These are phyloP conservation scores for Sminthopsis crassicaudata DNA, from an alignment of 2,113 vertebrate species.

Conservation along the genomic window DNA sequence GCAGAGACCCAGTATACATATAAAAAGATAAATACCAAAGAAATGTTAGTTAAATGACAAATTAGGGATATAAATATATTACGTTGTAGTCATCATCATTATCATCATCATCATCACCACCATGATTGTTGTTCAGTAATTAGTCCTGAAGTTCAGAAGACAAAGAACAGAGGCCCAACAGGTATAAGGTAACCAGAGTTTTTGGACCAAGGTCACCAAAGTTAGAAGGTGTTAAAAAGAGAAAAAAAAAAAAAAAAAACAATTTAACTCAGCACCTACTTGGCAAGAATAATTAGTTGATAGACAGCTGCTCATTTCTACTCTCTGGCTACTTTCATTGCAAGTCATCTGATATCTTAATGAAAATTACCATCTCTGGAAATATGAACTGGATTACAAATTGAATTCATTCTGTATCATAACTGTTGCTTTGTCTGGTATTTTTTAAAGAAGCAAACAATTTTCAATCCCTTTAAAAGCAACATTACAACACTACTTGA, in stretches of 20 bases:
- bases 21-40: not conserved
- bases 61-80: not conserved
- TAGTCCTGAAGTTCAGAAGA: not conserved
- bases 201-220: not conserved
- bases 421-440: not conserved
- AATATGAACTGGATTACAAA: not conserved
- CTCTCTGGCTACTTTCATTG: not conserved
- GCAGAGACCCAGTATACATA: not conserved
- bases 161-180: not conserved
- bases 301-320: not conserved
- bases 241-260: not conserved
- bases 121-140: not conserved
- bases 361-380: not conserved
- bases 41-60: not conserved
- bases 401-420: not conserved
- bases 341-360: not conserved
- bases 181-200: not conserved
- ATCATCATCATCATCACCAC: not conserved
- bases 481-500: not conserved
- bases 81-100: not conserved
- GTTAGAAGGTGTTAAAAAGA: not conserved
- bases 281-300: not conserved
- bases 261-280: not conserved
- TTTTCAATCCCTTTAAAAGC: not conserved
- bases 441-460: not conserved